Base-by-base conservation (phyloP, 1,140 invertebrate species). In the Phthorimaea operculella region DNA sequence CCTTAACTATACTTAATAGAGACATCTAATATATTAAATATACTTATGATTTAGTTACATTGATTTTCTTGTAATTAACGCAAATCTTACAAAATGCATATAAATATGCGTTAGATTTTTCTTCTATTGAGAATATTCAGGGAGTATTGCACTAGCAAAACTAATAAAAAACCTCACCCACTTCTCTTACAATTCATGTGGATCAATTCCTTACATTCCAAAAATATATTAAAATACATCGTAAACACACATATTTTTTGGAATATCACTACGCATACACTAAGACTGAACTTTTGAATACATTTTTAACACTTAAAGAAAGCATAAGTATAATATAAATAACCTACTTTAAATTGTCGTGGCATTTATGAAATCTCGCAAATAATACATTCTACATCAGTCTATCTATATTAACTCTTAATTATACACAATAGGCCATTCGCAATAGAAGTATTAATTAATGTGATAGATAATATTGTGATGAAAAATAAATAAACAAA, bases 1-100 rank as follows among this genome's bases (percentile, higher is more conserved):
- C 66, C 69, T 76, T 80, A 80, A 51, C 66, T 75, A 74, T 57
- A 66, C 77, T 81, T 77, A 77, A 70, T 74, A 72, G 76, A 77
- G 67, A 75, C 70, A 74, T 73, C 72, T 80, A 78, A 58, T 76
- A 79, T 77, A 76, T 78, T 76, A 75, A 76, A 73, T 72, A 74
- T 76, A 72, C 75, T 78, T 77, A 80, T 54, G 59, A 60, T 65
- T 47, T 74, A 70, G 62, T 71, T 74, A 79, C 75, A 74, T 69
- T 60, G 69, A 76, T 79, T 72, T 70, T 64, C 52, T 53, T 54
- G 60, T 58, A 60, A 58, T 28, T 64, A 62, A 61, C 57, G 51
- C 55, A 64, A 63, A 63, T 59, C 58, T 58, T 51, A 14, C 21
- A 51, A 59, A 62, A 44, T 57, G 54, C 51, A 55, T 62, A 39